These are phyloP conservation scores for Aphelocoma coerulescens DNA, from an alignment of 2,113 vertebrate species.

Conservation along the genomic window DNA sequence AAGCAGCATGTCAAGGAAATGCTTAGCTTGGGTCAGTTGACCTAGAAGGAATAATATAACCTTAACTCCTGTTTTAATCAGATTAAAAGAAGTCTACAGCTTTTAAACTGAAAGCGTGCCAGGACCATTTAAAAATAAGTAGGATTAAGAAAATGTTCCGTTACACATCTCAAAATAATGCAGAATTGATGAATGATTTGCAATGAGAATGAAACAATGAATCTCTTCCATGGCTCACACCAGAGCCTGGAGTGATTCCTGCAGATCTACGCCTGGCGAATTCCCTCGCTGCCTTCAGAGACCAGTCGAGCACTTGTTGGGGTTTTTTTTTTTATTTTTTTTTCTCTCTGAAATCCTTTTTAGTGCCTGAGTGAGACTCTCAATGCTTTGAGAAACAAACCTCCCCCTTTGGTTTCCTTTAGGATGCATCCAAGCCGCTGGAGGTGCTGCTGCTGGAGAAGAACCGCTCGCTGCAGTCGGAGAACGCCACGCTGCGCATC, in stretches of 20 bases:
- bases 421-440: conserved; percentile 92
- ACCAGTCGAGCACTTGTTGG: background rate
- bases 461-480: conserved; percentile 92
- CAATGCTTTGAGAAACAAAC: background rate
- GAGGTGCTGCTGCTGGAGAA: conserved; percentile 97
- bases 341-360: background rate
- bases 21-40: background rate
- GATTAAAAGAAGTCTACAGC: background rate
- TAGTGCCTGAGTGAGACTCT: background rate
- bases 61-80: conserved; percentile 1
- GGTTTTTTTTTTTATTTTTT: background rate
- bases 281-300: background rate
- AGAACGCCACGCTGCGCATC: conserved; percentile 91
- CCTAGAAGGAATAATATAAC: conserved; percentile 16
- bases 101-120: background rate
- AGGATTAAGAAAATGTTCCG: background rate
- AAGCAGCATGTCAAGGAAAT: background rate
- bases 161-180: background rate
- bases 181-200: conserved; percentile 4
- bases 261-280: background rate
- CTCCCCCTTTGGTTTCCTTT: conserved; percentile 34
- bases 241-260: background rate
- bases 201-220: background rate
- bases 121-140: background rate
- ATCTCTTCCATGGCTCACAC: background rate